phyloP scores from a whole-genome alignment of 2,113 vertebrate genomes.

The Bos javanicus region DNA sequence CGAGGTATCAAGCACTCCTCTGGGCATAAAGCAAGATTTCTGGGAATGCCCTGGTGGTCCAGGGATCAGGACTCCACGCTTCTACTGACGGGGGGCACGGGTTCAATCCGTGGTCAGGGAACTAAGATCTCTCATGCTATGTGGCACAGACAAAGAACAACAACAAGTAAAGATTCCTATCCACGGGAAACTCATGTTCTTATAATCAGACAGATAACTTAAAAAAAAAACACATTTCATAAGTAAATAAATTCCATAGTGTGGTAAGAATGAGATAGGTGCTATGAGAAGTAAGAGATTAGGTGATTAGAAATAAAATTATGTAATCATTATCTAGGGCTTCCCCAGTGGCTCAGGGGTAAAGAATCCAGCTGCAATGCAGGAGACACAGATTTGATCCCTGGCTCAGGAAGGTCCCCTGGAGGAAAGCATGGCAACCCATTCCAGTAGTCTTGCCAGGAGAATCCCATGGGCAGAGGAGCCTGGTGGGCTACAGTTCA shows the following conservation, averaged over 20 bases:
- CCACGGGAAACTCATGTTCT: neutral
- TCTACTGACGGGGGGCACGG: accelerated
- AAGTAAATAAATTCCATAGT: neutral
- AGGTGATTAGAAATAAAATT: neutral
- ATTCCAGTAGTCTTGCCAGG: neutral
- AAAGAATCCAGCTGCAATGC: neutral
- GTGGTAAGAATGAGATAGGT: neutral
- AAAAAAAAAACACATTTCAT: neutral
- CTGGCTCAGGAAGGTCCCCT: neutral
- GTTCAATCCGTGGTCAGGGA: neutral
- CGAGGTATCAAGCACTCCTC: neutral
- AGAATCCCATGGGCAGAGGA: neutral
- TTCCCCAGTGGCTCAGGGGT: neutral
- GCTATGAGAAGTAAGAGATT: neutral
- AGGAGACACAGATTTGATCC: neutral
- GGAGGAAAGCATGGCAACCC: neutral
- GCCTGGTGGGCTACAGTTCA: neutral
- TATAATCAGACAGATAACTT: neutral
- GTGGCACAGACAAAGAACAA: neutral
- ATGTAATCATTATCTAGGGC: neutral
- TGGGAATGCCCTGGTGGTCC: neutral
- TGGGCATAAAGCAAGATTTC: neutral
- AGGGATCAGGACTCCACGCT: neutral
- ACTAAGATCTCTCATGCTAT: neutral
- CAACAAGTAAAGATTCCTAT: neutral